A percentile compares a stretch with the other conserved stretches of the same genome.
Conservation (phyloP, 2,113 vertebrate genomes). For the Oenanthe oenanthe region DNA sequence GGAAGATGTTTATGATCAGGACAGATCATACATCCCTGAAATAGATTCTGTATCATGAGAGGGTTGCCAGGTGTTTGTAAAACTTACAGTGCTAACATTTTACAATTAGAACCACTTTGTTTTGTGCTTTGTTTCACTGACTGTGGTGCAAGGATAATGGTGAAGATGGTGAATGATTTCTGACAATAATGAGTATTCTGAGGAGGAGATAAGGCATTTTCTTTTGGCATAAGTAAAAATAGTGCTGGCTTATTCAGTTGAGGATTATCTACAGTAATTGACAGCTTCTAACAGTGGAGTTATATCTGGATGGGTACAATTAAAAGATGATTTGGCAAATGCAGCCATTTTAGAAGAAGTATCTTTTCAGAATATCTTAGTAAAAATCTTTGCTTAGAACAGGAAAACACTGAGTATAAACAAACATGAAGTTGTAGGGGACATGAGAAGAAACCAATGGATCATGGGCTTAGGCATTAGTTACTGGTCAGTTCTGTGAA, state of each 20-base stretch:
- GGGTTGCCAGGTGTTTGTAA: neutral
- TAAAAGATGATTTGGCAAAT: neutral
- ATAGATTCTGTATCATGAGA: neutral
- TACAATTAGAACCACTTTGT: neutral
- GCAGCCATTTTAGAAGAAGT: neutral
- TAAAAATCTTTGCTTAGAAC: neutral
- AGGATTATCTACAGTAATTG: neutral
- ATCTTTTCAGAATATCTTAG: neutral
- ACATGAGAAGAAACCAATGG: neutral
- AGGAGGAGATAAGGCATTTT: neutral
- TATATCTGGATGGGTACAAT: neutral
- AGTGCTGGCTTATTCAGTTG: neutral
- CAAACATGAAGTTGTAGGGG: neutral
- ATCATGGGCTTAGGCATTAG: neutral
- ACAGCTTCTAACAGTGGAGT: neutral
- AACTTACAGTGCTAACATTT: neutral
- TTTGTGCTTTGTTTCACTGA: neutral
- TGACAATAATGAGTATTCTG: neutral
- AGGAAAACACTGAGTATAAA: neutral
- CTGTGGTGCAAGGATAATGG: neutral
- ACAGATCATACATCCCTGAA: neutral
- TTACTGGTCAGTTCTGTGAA: neutral
- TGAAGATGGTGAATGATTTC: neutral
- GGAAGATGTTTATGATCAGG: neutral
- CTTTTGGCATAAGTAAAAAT: neutral